phyloP scores from a whole-genome alignment of 2,113 vertebrate genomes.

The Pelecanoides urinatrix region DNA sequence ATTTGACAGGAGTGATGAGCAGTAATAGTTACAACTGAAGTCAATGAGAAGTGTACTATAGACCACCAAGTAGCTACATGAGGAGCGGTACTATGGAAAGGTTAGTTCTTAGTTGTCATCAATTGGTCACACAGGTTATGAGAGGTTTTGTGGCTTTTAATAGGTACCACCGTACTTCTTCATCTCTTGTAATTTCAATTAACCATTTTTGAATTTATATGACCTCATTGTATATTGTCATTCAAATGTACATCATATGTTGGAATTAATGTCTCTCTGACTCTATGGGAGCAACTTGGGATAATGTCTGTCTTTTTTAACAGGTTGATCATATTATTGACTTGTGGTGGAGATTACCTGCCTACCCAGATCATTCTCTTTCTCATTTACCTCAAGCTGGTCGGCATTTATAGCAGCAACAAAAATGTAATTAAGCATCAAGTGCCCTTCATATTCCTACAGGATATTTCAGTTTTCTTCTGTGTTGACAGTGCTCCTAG shows the following conservation, averaged over 20 bases:
- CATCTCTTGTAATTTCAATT: background rate
- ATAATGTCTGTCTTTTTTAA: background rate
- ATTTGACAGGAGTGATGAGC: background rate
- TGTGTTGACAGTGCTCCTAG: background rate
- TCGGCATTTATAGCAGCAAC: background rate
- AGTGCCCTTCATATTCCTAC: background rate
- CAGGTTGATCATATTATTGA: background rate
- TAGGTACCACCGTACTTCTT: background rate
- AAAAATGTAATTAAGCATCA: background rate
- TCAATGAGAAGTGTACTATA: background rate
- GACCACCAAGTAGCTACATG: background rate
- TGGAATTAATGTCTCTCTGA: background rate
- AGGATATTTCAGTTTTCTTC: background rate
- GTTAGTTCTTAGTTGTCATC: background rate
- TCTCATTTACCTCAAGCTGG: background rate
- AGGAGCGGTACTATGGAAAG: background rate
- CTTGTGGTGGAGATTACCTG: background rate
- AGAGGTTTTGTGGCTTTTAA: background rate
- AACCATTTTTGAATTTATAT: background rate
- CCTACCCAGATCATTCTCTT: background rate
- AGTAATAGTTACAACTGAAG: background rate
- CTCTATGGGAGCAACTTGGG: background rate
- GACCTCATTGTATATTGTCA: background rate
- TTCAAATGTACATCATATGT: background rate
- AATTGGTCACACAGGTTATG: background rate